Evolutionary conservation across 1,140 invertebrate species (phyloP).

Genomic region (Apis cerana): DNA sequence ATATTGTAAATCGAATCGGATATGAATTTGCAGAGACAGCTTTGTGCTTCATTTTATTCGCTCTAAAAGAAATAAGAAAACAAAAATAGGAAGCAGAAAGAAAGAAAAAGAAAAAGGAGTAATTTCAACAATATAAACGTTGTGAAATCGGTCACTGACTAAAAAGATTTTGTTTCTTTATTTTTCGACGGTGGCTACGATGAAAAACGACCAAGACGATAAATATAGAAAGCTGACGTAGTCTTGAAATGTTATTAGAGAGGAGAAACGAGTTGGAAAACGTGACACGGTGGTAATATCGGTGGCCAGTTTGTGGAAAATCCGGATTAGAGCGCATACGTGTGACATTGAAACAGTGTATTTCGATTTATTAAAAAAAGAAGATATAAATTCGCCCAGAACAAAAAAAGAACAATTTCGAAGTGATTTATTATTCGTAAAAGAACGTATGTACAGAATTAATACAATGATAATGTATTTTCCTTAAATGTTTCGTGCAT

Average conservation of each 20-base stretch:
- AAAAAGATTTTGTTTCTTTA: neutral
- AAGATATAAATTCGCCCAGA: neutral
- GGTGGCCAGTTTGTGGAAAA: neutral
- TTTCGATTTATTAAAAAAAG: neutral
- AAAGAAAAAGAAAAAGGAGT: neutral
- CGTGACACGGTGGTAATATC: neutral
- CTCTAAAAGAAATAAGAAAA: neutral
- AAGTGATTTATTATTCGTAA: neutral
- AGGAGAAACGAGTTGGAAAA: neutral
- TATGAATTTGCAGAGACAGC: neutral
- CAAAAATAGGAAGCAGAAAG: neutral
- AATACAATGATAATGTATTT: neutral
- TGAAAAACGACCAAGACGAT: neutral
- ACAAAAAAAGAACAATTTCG: neutral
- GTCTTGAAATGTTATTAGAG: constrained; percentile 23
- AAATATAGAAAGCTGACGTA: neutral
- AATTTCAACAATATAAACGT: neutral
- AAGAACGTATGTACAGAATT: neutral
- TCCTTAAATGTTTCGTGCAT: neutral
- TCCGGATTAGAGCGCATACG: constrained; percentile 1
- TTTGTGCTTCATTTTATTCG: neutral
- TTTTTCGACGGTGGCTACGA: neutral
- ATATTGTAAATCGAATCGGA: neutral
- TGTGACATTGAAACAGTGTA: neutral
- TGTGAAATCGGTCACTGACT: neutral